phyloP scores from a whole-genome alignment of 1,140 invertebrate species.

The Dendrolimus punctatus region DNA sequence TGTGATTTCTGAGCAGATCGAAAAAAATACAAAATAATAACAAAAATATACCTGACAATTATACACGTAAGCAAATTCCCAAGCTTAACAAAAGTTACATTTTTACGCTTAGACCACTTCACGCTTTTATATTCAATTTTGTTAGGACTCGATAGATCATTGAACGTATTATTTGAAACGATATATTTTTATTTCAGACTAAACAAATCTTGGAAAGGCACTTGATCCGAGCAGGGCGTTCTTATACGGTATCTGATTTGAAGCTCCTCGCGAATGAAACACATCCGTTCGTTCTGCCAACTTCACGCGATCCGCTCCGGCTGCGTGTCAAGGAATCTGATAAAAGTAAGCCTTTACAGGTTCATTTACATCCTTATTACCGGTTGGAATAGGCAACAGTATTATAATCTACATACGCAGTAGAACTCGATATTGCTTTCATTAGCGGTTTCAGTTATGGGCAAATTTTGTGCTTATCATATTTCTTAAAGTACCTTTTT shows the following conservation, averaged over 20 bases:
- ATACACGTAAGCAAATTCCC: too few relatives aligned
- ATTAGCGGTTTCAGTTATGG: too few relatives aligned
- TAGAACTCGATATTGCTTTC: too few relatives aligned
- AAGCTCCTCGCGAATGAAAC: constrained; percentile 75
- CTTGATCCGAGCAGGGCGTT: constrained; percentile 80
- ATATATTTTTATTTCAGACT: constrained; percentile 71
- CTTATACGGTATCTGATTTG: constrained; percentile 85
- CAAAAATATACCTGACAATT: too few relatives aligned
- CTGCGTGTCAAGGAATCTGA: constrained; percentile 81
- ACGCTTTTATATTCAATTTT: too few relatives aligned
- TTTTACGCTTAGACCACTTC: too few relatives aligned
- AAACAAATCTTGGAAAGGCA: constrained; percentile 87
- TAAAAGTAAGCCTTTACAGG: constrained; percentile 77
- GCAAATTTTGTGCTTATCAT: too few relatives aligned
- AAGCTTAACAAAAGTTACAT: too few relatives aligned
- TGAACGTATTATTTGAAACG: neutral
- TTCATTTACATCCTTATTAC: constrained; percentile 11
- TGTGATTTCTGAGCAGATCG: too few relatives aligned
- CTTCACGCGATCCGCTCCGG: constrained; percentile 79
- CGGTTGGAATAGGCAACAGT: neutral
- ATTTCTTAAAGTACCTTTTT: too few relatives aligned
- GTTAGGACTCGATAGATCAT: neutral
- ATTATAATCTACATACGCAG: too few relatives aligned
- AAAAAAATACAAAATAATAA: too few relatives aligned
- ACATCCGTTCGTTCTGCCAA: constrained; percentile 76